Base-by-base conservation (phyloP, 1,140 invertebrate species). In the Drosophila rufa region DNA sequence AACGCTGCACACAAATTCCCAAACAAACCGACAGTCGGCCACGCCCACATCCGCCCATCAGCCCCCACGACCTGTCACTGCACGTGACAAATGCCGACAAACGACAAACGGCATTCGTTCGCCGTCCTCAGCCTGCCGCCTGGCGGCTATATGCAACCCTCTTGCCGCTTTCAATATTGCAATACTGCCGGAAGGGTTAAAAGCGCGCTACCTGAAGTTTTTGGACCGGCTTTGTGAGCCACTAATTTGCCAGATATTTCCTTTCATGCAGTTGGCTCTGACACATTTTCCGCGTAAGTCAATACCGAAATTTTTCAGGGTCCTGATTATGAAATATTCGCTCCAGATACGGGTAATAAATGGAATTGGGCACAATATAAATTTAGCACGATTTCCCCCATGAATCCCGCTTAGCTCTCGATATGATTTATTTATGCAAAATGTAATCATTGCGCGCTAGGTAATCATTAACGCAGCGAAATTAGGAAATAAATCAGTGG, bases 11-110 rank as follows among this genome's bases (percentile, higher is more conserved):
- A 67, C 75, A 82, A 86, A 76, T 76, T 74, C 71, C 66, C 82
- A 87, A 77, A 78, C 84, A 75, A 78, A 75, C 65, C 77, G 76
- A 79, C 64, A 58, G 51, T 55, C 42, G 30, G 36, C 53, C 51
- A 57, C 59, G 43, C 59, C 58, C 58, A 25, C 65, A 55, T 66
- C 66, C 59, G 45, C 40, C 64, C 33, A 15, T 1, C 36, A 48
- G 33, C 42, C 42, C 62, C 71, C 73, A 53, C 68, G 36, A 64
- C 38, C 57, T 86, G 83, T 87, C 83, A 65, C 68, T 80, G 85
- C 73, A 79, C 66, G 78, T 84, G 85, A 89, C 84, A 87, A 89
- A 89, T 77, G 84, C 76, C 83, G 68, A 89, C 84, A 87, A 86
- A 89, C 84, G 80, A 82, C 43, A 87, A 86, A 89, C 84, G 80